Base-by-base conservation (phyloP, 2,113 vertebrate genomes). In the Labeo rohita region DNA sequence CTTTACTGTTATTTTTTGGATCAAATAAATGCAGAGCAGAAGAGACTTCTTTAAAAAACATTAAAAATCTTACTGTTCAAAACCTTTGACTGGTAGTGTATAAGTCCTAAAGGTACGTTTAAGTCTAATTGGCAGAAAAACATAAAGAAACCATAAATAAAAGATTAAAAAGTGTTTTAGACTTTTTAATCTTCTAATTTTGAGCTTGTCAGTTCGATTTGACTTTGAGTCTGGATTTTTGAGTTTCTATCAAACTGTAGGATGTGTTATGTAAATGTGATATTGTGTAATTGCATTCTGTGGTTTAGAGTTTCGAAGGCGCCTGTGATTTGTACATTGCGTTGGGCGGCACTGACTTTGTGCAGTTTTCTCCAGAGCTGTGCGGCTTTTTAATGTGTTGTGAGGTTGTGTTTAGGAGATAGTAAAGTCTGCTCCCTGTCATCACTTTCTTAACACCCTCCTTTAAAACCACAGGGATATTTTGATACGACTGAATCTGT, bases 381-480 rank as follows among this genome's bases (percentile, higher is more conserved):
- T 82, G 61, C 2, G 23, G 45, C 36, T 68, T 82, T 34, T 83
- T 52, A 39, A 47, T 36, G n/a, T 66, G 15, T 56, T 73, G 81
- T 50, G 47, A 50, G 80, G 47, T 82, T 36, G 43, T 82, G 80
- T 82, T 82, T 49, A 10, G 7, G 34, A 83, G 66, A 83, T 68
- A 68, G 65, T 68, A 66, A 82, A 82, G 63, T 82, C 61, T 68
- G 63, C 45, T 83, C 66, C 8, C 18, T 73, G 50, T 73, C 81
- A 70, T 83, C 81, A 72, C 81, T 34, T 72, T 72, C 50, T 56
- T 83, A 43, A 83, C 66, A 73, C 47, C 34, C 18, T 72, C 3
- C 81, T 72, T 43, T 43, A 83, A 59, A 83, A 68, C 61, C 80
- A 36, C 80, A 83, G 80, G 66, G 50, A 83, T 73, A 72, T 73